A percentile compares a stretch with the other conserved stretches of the same genome.
These are phyloP conservation scores for Dexiosoma caninum DNA, from an alignment of 2,888 invertebrate genomes.

Conservation along the genomic window DNA sequence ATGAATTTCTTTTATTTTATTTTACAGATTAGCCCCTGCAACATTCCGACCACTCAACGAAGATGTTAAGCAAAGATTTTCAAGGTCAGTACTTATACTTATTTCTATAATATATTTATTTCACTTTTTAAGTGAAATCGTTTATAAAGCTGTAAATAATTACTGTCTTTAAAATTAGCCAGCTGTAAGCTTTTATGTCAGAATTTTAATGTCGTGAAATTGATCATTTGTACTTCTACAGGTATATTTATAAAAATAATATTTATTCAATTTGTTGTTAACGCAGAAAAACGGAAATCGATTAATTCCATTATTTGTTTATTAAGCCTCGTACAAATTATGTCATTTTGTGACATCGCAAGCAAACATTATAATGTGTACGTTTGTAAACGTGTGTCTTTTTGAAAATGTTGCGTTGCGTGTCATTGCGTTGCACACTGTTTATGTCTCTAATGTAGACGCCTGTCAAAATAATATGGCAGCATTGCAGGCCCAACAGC, in stretches of 20 bases:
- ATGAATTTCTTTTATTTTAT: not conserved
- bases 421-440: too few species aligned
- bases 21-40: slow-evolving; percentile 62
- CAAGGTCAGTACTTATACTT: slow-evolving; percentile 60
- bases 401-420: too few species aligned
- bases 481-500: too few species aligned
- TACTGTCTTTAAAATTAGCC: not conserved
- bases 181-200: not conserved
- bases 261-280: not conserved
- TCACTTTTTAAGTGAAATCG: not conserved
- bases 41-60: slow-evolving; percentile 61
- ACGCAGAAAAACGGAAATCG: too few species aligned
- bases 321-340: too few species aligned
- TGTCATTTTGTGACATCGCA: too few species aligned
- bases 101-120: not conserved
- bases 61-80: slow-evolving; percentile 64
- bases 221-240: not conserved
- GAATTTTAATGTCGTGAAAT: slow-evolving; percentile 21
- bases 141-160: not conserved
- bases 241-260: too few species aligned
- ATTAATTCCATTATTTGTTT: too few species aligned
- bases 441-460: too few species aligned
- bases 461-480: too few species aligned
- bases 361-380: too few species aligned
- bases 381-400: too few species aligned